A percentile compares a stretch with the other conserved stretches of the same genome.
These are phyloP conservation scores for Oplegnathus fasciatus DNA, from an alignment of 2,113 vertebrate genomes.

Conservation along the genomic window DNA sequence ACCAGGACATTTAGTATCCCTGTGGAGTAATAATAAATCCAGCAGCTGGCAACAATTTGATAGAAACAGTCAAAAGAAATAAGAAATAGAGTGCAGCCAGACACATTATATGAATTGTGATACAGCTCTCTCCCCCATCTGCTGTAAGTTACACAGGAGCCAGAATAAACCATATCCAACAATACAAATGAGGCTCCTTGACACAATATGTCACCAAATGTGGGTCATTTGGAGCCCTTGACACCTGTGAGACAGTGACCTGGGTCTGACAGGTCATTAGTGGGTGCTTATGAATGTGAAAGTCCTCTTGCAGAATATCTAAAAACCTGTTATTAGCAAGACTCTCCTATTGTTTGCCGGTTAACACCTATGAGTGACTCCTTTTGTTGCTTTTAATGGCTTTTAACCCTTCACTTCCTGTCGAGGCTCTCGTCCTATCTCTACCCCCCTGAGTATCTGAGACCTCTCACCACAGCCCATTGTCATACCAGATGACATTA, in stretches of 20 bases:
- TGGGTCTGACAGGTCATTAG: slow-evolving; percentile 49
- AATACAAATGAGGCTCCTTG: background rate
- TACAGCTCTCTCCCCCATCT: background rate
- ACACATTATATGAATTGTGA: no score
- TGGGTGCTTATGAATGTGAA: slow-evolving; percentile 34
- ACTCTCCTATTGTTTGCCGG: slow-evolving; percentile 32
- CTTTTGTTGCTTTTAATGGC: slow-evolving; percentile 55
- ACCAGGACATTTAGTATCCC: background rate
- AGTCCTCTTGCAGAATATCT: slow-evolving; percentile 37
- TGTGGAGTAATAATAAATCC: no score
- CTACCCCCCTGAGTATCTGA: background rate
- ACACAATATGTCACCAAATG: background rate
- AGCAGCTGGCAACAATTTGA: no score
- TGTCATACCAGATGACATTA: slow-evolving; percentile 34
- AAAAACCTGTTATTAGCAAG: slow-evolving; percentile 1
- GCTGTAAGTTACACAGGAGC: background rate
- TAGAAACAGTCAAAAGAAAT: no score
- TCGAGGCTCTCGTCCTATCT: background rate
- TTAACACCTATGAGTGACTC: slow-evolving; percentile 48
- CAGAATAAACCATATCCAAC: background rate
- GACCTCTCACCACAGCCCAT: slow-evolving; percentile 27
- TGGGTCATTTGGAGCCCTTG: background rate
- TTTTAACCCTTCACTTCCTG: slow-evolving; percentile 60
- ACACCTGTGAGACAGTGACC: slow-evolving; percentile 7
- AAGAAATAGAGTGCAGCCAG: no score